A percentile compares a stretch with the other conserved stretches of the same genome.
These are phyloP conservation scores for Philereme transversata DNA, from an alignment of 2,888 invertebrate genomes.

Conservation along the genomic window DNA sequence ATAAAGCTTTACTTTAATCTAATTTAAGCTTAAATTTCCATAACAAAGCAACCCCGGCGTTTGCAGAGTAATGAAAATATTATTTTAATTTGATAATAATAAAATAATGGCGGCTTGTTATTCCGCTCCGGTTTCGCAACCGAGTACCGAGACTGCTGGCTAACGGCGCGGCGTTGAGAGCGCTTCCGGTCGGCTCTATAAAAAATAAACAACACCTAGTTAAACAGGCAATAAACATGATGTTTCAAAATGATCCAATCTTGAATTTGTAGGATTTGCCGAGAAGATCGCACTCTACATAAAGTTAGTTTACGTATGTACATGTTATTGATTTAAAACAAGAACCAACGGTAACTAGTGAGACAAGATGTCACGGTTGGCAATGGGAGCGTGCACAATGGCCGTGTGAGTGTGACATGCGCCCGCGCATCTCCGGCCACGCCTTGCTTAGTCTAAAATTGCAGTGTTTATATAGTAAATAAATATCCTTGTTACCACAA, in stretches of 20 bases:
- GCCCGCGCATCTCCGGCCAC: conserved; percentile 1
- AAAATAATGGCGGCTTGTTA: conserved; percentile 10
- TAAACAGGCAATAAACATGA: no score
- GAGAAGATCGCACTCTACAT: no score
- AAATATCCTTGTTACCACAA: no score
- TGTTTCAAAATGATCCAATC: no score
- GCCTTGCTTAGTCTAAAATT: conserved; percentile 1
- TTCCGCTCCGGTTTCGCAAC: conserved; percentile 23
- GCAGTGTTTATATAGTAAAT: no score
- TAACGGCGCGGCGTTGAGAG: conserved; percentile 38
- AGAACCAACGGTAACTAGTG: conserved; percentile 5
- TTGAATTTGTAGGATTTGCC: no score
- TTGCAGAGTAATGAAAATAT: background rate
- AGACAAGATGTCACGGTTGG: conserved; percentile 9
- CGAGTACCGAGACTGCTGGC: conserved; percentile 28
- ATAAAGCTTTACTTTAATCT: no score
- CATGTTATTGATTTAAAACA: no score
- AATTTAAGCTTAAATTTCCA: background rate
- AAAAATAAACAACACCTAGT: conserved; percentile 12
- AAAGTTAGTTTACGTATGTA: no score
- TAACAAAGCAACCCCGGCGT: background rate
- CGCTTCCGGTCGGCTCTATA: conserved; percentile 42
- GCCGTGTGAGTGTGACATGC: conserved; percentile 16
- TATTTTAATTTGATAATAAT: conserved; percentile 3
- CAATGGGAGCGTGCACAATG: conserved; percentile 21